Base-by-base conservation (phyloP, 2,888 invertebrate genomes). In the Urechis unicinctus region DNA sequence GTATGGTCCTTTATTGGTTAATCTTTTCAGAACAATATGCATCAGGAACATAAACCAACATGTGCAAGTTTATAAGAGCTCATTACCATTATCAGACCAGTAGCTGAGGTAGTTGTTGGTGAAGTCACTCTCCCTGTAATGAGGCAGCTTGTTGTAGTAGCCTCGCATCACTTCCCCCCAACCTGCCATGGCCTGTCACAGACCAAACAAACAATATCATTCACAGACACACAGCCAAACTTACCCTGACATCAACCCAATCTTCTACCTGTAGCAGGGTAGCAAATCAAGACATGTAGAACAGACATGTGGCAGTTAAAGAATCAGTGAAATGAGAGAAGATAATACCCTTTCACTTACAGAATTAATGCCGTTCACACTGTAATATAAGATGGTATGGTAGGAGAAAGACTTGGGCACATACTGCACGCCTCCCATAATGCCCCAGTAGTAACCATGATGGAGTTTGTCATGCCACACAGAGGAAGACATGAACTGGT, bases 21-120 rank as follows among this genome's bases (percentile, higher is more conserved):
- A n/a, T n/a, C n/a, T n/a, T n/a, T n/a, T n/a, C n/a, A n/a, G n/a
- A n/a, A n/a, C n/a, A n/a, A n/a, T n/a, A n/a, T n/a, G n/a, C n/a
- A n/a, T n/a, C n/a, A n/a, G n/a, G 36, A 36, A 36, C 17, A 9
- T 13, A 36, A 36, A 13, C 9, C 17, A 36, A 36, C 36, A 36
- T 13, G 36, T 17, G 17, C 36, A 36, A 17, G 36, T 13, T 36
- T 13, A 36, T 36, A 36, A 13, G 17, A 36, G 36, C 41, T n/a
- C n/a, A 50, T 42, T 54, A 60, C 61, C 61, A 46, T 68, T 67
- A 49, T 67, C 68, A 42, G 70, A 69, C 67, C 67, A 71, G 55
- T 69, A 71, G 25, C 69, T 67, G 2, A 71, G 61, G 42, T 68
- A 61, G 30, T 59, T 67, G 22, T 64, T 56, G 1, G 67, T 66